Conservation (phyloP, 2,113 vertebrate species). For the Gila orcuttii region DNA sequence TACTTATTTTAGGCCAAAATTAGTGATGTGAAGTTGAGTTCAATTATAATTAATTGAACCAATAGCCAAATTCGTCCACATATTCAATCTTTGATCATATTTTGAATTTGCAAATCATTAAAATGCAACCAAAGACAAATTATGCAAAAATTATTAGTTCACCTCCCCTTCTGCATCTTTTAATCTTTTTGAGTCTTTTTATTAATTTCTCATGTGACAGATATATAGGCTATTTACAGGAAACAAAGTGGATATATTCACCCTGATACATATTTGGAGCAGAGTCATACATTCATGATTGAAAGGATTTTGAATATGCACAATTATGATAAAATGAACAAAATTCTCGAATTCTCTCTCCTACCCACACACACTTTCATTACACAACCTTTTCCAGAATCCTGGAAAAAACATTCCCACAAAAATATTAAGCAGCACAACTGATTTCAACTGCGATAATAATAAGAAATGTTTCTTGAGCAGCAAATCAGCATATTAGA, state of each 20-base stretch:
- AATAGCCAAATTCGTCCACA: background rate
- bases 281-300: background rate
- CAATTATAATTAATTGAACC: background rate
- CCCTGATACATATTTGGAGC: background rate
- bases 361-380: too few species aligned
- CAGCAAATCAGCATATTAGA: too few species aligned
- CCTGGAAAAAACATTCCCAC: too few species aligned
- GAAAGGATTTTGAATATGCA: background rate
- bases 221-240: background rate
- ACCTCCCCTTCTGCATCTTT: background rate
- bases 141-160: background rate
- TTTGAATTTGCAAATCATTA: background rate
- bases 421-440: too few species aligned
- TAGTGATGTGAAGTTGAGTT: background rate
- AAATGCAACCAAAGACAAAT: background rate
- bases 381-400: too few species aligned
- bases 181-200: background rate
- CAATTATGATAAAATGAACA: background rate
- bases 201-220: background rate
- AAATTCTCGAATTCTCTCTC: background rate
- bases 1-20: background rate
- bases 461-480: too few species aligned
- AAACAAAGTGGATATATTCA: background rate
- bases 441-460: too few species aligned
- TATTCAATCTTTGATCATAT: background rate